Conservation (phyloP, 2,888 invertebrate species). For the Dichetophora obliterata region DNA sequence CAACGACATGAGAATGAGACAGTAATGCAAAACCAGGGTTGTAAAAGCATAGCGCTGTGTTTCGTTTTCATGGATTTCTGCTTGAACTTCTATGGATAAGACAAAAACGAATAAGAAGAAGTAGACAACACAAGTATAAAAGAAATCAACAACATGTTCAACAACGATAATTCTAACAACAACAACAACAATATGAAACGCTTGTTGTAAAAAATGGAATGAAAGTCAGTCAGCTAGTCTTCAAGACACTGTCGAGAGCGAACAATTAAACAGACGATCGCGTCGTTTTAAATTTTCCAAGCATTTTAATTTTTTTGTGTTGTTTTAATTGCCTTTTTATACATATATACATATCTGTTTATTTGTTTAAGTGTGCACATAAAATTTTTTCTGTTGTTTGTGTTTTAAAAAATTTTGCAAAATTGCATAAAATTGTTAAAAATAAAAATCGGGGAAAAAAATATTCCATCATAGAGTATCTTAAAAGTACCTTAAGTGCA, state of each 20-base stretch:
- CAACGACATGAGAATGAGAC: neutral
- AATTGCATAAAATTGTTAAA: neutral
- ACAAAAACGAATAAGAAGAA: neutral
- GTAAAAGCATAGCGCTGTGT: neutral
- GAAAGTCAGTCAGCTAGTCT: slow-evolving; percentile 28
- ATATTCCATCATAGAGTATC: too few relatives aligned
- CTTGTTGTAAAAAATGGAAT: slow-evolving; percentile 32
- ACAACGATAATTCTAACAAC: slow-evolving; percentile 32
- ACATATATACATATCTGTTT: neutral
- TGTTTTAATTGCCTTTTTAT: slow-evolving; percentile 16
- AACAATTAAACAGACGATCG: slow-evolving; percentile 19
- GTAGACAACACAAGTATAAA: neutral
- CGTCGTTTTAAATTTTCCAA: neutral
- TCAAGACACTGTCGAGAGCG: slow-evolving; percentile 25
- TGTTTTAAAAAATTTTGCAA: slow-evolving; percentile 5
- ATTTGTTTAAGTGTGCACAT: slow-evolving; percentile 20
- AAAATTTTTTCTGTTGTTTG: slow-evolving; percentile 8
- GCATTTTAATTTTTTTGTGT: slow-evolving; percentile 22
- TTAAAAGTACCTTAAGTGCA: too few relatives aligned
- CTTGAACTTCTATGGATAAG: neutral
- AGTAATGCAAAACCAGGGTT: slow-evolving; percentile 1
- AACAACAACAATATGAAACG: slow-evolving; percentile 14
- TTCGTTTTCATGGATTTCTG: neutral
- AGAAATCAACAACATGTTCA: slow-evolving; percentile 22
- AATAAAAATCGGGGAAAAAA: neutral